Conservation (phyloP, 2,888 invertebrate genomes). For the Plemyria rubiginata region DNA sequence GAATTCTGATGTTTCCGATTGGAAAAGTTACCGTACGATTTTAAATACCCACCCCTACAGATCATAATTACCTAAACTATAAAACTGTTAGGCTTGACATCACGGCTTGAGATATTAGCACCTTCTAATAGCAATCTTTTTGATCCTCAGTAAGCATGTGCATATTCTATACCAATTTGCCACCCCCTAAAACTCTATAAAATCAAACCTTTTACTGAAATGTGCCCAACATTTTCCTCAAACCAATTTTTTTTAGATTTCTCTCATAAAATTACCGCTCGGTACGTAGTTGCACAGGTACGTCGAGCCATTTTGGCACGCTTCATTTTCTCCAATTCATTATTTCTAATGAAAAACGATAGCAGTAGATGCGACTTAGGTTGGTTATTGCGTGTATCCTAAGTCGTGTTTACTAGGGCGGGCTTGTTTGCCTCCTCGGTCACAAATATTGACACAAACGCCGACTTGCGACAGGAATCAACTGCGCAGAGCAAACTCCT, state of each 20-base stretch:
- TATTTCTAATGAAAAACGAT: constrained; percentile 28
- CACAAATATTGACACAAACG: constrained; percentile 73
- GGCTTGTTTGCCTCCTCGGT: constrained; percentile 50
- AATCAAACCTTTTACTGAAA: constrained; percentile 5
- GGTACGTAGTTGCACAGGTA: not conserved
- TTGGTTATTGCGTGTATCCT: constrained; percentile 58
- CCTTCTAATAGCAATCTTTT: no score
- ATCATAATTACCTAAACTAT: no score
- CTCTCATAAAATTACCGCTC: constrained; percentile 12
- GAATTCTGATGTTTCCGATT: no score
- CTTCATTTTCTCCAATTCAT: constrained; percentile 23
- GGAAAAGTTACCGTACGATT: no score
- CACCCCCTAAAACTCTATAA: not conserved
- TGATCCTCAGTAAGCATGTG: no score
- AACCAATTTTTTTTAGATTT: constrained; percentile 10
- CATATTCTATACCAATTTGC: not conserved
- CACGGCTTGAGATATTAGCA: no score
- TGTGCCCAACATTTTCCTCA: not conserved
- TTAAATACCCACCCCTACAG: no score
- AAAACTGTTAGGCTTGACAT: no score
- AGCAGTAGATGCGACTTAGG: constrained; percentile 35
- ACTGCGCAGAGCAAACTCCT: constrained; percentile 50
- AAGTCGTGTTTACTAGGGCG: constrained; percentile 58
- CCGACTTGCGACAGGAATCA: constrained; percentile 58
- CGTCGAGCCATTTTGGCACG: constrained; percentile 6